Conservation (phyloP, 2,113 vertebrate genomes). For the Caloenas nicobarica region DNA sequence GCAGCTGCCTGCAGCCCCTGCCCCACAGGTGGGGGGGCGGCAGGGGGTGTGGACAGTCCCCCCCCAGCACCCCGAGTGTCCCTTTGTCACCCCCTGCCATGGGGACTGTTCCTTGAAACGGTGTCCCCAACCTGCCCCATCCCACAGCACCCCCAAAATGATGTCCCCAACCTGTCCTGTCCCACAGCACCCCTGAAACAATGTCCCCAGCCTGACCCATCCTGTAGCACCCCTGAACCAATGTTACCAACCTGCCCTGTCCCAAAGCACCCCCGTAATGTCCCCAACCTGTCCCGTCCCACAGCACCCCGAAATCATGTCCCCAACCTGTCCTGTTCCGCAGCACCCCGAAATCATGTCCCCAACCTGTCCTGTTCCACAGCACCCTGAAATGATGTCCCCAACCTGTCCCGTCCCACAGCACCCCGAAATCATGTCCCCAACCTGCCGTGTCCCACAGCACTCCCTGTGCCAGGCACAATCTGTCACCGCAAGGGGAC, state of each 20-base stretch:
- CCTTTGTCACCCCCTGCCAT: neutral
- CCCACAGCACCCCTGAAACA: neutral
- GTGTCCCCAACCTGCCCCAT: neutral
- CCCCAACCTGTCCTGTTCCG: too few relatives aligned
- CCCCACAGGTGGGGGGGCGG: neutral
- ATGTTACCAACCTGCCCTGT: rapidly evolving
- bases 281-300: rapidly evolving
- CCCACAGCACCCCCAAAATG: rapidly evolving
- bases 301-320: too few relatives aligned
- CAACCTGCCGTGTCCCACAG: neutral
- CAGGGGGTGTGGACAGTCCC: neutral
- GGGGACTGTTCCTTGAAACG: neutral
- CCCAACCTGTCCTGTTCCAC: too few relatives aligned
- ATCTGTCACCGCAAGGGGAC: rapidly evolving
- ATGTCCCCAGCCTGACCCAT: too few relatives aligned
- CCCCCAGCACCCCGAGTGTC: neutral
- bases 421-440: neutral
- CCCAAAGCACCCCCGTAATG: rapidly evolving
- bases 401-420: rapidly evolving
- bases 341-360: too few relatives aligned
- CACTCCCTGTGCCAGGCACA: neutral
- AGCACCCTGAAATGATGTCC: neutral
- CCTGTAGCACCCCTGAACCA: rapidly evolving
- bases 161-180: neutral
- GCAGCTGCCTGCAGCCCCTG: constrained; percentile 67